Base-by-base conservation (phyloP, 2,888 invertebrate genomes). In the Tanytarsus gracilentus region DNA sequence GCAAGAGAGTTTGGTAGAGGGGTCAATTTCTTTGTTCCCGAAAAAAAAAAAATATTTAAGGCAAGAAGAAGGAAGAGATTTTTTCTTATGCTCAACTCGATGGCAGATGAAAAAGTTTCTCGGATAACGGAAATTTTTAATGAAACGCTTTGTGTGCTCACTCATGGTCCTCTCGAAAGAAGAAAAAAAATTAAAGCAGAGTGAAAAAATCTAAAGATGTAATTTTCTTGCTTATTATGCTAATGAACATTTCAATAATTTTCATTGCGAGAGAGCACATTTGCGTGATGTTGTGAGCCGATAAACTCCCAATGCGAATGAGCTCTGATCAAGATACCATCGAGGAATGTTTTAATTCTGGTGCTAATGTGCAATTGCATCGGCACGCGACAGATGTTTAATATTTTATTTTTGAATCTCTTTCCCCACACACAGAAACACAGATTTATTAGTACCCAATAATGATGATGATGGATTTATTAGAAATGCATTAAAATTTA, bases 321-420 rank as follows among this genome's bases (percentile, higher is more conserved):
- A n/a, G n/a, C n/a, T 11, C 30, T 11, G 30, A 30, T 30, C 30
- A 9, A 7, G 11, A 30, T 11, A 30, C 30, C 7, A 9, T 30
- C 30, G 30, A n/a, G n/a, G n/a, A n/a, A n/a, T n/a, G n/a, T n/a
- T n/a, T n/a, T n/a, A n/a, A n/a, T 33, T 33, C 6, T 33, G 9
- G 9, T 33, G 33, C 33, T 33, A 23, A 44, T 8, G 8, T 44
- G 44, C 44, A 33, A 48, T 30, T 50, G 36, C 18, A 60, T 50
- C 25, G 49, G 60, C 50, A 60, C 50, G 60, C 33, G 36, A 33
- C 50, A 60, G 50, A 30, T 49, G 50, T 26, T 21, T 16, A n/a
- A 48, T 27, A 16, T 18, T 14, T 23, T 11, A 16, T 14, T 16
- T 48, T 48, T 6, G 30, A 30, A 30, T 30, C n/a, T n/a, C n/a